Evolutionary conservation across 2,888 invertebrate species (phyloP), one percentile per base, ranked within the genome.

Genomic region (Rhingia rostrata): DNA sequence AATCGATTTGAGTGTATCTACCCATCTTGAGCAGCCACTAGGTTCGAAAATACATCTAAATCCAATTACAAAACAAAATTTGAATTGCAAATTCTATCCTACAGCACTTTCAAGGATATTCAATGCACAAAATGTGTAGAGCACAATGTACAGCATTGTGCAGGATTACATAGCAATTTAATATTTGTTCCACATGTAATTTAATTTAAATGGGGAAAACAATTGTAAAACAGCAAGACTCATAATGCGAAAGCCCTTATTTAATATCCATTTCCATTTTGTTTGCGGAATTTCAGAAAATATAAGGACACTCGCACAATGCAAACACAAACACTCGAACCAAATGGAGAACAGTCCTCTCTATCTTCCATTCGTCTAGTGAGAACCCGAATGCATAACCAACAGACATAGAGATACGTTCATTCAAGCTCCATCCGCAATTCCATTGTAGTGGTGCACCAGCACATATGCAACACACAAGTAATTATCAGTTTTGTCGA

Each of bases 401-500:
- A 75, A 56, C 56, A 61, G 66, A 64, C 35, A 49, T 6, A 35
- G 10, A 43, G 37, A 14, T 37, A 39, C 12, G 22, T n/a, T 4
- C 22, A 41, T 4, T 7, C n/a, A 35, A 7, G 41, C 45, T 45
- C 7, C 43, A 30, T 7, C 58, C 6, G 14, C 49, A 10, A 22
- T 22, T 22, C 22, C 22, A 22, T 22, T 22, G 22, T 22, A 2
- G 22, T 22, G 22, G 22, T 22, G 22, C 22, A 22, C 30, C 30
- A 41, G 49, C 53, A 66, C 22, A 77, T 53, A 82, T 74, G 69
- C 78, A 83, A 45, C 54, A 49, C 30, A 73, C 73, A 73, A 79
- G 83, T 83, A 83, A 79, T 79, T 83, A 79, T 79, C 79, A 73
- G 79, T 73, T 79, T n/a, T 67, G 83, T 73, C 45, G 79, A 63